phyloP scores from a whole-genome alignment of 2,888 invertebrate species.

The Latrodectus hesperus region DNA sequence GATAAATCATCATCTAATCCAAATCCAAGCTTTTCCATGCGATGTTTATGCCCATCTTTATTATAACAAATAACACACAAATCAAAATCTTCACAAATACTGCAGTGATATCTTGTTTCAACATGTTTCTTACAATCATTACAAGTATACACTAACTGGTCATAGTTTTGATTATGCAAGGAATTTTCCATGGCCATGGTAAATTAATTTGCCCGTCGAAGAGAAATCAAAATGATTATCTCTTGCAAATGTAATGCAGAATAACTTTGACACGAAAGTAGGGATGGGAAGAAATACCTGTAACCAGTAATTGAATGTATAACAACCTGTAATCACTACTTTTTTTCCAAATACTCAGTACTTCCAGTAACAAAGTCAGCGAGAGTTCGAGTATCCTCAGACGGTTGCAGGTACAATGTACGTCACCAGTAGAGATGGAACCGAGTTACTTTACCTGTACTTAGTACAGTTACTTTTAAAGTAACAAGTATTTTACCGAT shows the following conservation, averaged over 20 bases:
- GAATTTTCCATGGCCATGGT: conserved; percentile 98
- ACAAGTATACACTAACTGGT: conserved; percentile 90
- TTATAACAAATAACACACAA: conserved; percentile 95
- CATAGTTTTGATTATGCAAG: conserved; percentile 97
- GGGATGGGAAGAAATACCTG: too few species aligned
- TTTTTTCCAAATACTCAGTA: too few species aligned
- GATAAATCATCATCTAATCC: conserved; percentile 77
- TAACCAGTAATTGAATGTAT: too few species aligned
- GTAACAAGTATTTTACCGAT: too few species aligned
- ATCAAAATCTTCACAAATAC: conserved; percentile 99
- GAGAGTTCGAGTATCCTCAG: too few species aligned
- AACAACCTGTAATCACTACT: too few species aligned
- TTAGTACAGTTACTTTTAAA: too few species aligned
- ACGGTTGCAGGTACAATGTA: too few species aligned
- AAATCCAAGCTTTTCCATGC: conserved; percentile 96
- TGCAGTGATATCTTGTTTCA: conserved; percentile 97
- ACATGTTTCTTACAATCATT: conserved; percentile 97
- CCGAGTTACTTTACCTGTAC: too few species aligned
- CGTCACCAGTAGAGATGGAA: too few species aligned
- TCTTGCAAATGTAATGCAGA: conserved; percentile 98
- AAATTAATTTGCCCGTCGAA: conserved; percentile 94
- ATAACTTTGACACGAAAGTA: too few species aligned
- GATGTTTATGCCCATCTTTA: conserved; percentile 95
- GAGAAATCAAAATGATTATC: conserved; percentile 99
- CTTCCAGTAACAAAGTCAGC: too few species aligned